Base-by-base conservation (phyloP, 2,888 invertebrate genomes). In the Epistrophe grossulariae region DNA sequence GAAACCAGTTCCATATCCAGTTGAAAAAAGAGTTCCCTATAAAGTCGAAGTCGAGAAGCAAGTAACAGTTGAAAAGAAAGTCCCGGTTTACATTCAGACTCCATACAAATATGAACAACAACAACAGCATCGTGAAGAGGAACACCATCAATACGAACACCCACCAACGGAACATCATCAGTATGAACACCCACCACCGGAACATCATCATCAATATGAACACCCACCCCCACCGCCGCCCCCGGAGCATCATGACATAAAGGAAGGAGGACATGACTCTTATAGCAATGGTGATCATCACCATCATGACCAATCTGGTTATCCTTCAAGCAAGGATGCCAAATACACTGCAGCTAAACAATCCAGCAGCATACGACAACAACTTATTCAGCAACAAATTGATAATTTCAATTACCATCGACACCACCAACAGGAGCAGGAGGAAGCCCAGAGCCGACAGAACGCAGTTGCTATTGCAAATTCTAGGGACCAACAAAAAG, bases 1-100 rank as follows among this genome's bases (percentile, higher is more conserved):
- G 90, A 88, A 88, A 38, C 88, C 80, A 28, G 89, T 89, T 17
- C 91, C 91, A 0, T 90, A 90, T 74, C 89, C 88, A 79, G 89
- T 91, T 24, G 91, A 91, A 64, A 91, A 89, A 45, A 90, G 90
- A 74, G 62, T 91, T 13, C 89, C 89, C 0, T 76, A 79, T 45
- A 90, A 89, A 55, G 90, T 91, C 0, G 93, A 94, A 90, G 93
- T 93, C 1, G 93, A 93, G 80, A 92, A 91, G 80, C 91, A 90
- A 83, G 91, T 92, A 0, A 91, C 92, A 3, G 78, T 88, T 15
- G 92, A 94, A 88, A 93, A 92, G 82, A 93, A 92, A 88, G 91
- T 94, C 1, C 93, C 94, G 0, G 84, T 92, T 19, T 92, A 91
- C 40, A 90, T 92, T 71, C 91, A 90, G 6, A 72, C 90, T 10